Conservation (phyloP, 1,140 invertebrate genomes). For the Drosophila prosaltans region DNA sequence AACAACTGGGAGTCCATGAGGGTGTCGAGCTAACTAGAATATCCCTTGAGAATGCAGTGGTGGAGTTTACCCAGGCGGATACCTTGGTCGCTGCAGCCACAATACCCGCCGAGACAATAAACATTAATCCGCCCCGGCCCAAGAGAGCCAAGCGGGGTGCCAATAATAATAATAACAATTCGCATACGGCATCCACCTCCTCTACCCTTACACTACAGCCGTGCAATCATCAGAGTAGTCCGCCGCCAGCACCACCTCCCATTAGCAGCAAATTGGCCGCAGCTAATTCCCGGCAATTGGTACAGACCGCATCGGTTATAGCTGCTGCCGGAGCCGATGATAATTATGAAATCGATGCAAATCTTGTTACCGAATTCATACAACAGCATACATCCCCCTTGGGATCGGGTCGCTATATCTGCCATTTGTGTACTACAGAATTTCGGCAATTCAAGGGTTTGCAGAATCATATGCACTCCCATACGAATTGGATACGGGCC, state of each 20-base stretch:
- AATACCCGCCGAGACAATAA: slow-evolving; percentile 41
- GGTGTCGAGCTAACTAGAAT: slow-evolving; percentile 54
- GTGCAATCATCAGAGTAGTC: slow-evolving; percentile 60
- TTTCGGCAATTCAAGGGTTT: slow-evolving; percentile 85
- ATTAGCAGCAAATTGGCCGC: slow-evolving; percentile 68
- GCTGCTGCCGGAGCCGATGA: slow-evolving; percentile 71
- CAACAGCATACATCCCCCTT: slow-evolving; percentile 71
- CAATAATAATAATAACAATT: slow-evolving; percentile 25
- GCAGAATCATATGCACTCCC: slow-evolving; percentile 85
- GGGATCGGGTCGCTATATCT: slow-evolving; percentile 84
- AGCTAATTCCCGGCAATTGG: slow-evolving; percentile 69
- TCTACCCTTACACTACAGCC: slow-evolving; percentile 47
- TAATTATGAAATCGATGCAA: slow-evolving; percentile 75
- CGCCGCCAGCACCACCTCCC: slow-evolving; percentile 23
- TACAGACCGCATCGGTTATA: slow-evolving; percentile 76
- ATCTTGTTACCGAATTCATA: slow-evolving; percentile 79
- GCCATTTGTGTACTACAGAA: slow-evolving; percentile 86
- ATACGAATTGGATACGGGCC: slow-evolving; percentile 86
- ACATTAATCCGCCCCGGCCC: slow-evolving; percentile 49
- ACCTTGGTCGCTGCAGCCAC: slow-evolving; percentile 35
- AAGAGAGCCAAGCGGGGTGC: slow-evolving; percentile 56
- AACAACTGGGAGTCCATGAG: slow-evolving; percentile 31
- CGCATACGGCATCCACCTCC: slow-evolving; percentile 12
- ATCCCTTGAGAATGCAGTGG: slow-evolving; percentile 66
- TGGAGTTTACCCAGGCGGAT: slow-evolving; percentile 64